phyloP scores from a whole-genome alignment of 2,797 vertebrate genomes.

The Toxotes lorentzi region DNA sequence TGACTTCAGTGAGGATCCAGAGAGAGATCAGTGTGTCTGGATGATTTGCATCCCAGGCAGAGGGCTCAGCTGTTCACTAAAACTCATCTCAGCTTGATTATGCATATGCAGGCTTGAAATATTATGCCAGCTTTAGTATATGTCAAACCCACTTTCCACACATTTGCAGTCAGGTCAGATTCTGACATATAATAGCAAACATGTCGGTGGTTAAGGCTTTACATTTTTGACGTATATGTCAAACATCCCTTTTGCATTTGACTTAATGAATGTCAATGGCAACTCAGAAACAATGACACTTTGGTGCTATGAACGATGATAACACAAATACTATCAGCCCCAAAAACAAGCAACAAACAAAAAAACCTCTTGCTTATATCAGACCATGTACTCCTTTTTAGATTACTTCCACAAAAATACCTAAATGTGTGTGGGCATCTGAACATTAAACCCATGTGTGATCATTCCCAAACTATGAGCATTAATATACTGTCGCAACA shows the following conservation, averaged over 20 bases:
- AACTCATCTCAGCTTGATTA: slow-evolving; percentile 56
- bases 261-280: not conserved
- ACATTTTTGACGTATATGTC: not conserved
- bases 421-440: not conserved
- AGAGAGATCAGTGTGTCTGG: slow-evolving; percentile 10
- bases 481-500: not conserved
- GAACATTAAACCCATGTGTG: not conserved
- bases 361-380: not conserved
- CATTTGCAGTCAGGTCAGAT: slow-evolving; percentile 37
- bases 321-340: not conserved
- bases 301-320: not conserved
- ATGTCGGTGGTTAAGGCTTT: not conserved
- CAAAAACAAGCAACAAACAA: not conserved
- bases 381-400: not conserved
- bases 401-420: not conserved
- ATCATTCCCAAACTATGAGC: not conserved
- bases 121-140: slow-evolving; percentile 19
- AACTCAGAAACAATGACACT: not conserved
- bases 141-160: slow-evolving; percentile 38
- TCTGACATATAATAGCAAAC: slow-evolving; percentile 16
- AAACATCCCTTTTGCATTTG: not conserved
- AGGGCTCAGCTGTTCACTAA: slow-evolving; percentile 55
- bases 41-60: slow-evolving; percentile 46
- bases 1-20: slow-evolving; percentile 21
- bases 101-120: slow-evolving; percentile 34